Evolutionary conservation across 2,797 vertebrate species (phyloP).

Genomic region (Chelidonichthys spinosus): DNA sequence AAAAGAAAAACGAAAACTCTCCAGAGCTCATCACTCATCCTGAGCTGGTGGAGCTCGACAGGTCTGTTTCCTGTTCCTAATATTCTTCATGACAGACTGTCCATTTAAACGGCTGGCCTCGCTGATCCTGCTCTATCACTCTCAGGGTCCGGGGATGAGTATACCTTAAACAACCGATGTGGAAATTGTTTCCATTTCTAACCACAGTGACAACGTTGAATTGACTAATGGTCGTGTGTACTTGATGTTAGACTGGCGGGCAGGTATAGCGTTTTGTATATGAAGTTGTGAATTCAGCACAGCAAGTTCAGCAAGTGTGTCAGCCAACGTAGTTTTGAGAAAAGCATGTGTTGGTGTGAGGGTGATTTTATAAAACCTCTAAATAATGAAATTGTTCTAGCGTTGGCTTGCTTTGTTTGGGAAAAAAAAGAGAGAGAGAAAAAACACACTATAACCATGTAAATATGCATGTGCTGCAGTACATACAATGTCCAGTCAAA

Average conservation of each 20-base stretch:
- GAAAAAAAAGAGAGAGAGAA: not conserved
- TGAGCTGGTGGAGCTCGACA: constrained; percentile 75
- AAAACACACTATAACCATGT: not conserved
- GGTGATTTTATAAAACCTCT: not conserved
- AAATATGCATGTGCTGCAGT: constrained; percentile 34
- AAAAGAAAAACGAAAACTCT: constrained; percentile 64
- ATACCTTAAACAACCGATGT: constrained; percentile 61
- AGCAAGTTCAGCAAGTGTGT: not conserved
- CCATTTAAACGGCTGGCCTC: constrained; percentile 75
- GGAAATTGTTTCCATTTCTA: constrained; percentile 57
- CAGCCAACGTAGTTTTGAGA: not conserved
- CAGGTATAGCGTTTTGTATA: constrained; percentile 11
- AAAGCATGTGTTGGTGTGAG: not conserved
- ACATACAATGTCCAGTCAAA: constrained; percentile 32
- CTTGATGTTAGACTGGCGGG: constrained; percentile 19
- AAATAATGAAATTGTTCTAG: constrained; percentile 20
- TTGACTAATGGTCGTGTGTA: constrained; percentile 35
- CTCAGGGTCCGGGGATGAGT: constrained; percentile 61
- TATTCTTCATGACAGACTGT: constrained; percentile 85
- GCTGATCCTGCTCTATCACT: constrained; percentile 75
- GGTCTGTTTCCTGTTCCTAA: constrained; percentile 80
- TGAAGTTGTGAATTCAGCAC: constrained; percentile 3
- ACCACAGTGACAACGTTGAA: constrained; percentile 20
- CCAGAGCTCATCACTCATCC: constrained; percentile 83
- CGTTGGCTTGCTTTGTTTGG: constrained; percentile 1